Conservation (phyloP, 2,888 invertebrate species). For the Drosophila planitibia region DNA sequence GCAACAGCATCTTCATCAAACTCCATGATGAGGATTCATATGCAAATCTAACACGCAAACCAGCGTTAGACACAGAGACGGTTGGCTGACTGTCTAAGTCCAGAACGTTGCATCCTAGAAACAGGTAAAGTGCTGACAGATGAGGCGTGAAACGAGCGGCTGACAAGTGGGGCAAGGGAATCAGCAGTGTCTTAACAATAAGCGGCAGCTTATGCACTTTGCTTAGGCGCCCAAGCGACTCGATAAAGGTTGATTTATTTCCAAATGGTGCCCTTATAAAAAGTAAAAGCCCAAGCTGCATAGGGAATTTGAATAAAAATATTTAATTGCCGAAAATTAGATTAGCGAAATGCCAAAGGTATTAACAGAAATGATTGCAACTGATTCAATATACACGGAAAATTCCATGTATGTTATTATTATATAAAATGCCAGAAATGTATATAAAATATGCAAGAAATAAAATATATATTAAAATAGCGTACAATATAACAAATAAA, state of each 20-base stretch:
- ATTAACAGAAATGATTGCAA: background rate
- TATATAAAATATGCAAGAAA: constrained; percentile 41
- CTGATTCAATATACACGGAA: constrained; percentile 26
- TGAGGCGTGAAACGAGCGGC: constrained; percentile 36
- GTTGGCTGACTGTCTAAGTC: constrained; percentile 12
- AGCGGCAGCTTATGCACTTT: constrained; percentile 41
- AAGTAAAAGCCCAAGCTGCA: background rate
- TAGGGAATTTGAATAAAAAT: constrained; percentile 2
- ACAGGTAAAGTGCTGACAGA: constrained; percentile 33
- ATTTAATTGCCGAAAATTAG: constrained; percentile 23
- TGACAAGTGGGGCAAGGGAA: constrained; percentile 34
- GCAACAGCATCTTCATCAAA: constrained; percentile 47
- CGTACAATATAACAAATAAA: constrained; percentile 7
- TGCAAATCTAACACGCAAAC: constrained; percentile 71
- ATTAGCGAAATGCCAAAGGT: background rate
- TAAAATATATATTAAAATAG: constrained; percentile 14
- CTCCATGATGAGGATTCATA: constrained; percentile 71
- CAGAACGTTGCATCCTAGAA: constrained; percentile 3
- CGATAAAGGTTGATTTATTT: background rate
- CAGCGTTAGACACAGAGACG: constrained; percentile 52
- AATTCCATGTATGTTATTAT: constrained; percentile 14
- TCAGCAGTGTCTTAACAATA: constrained; percentile 49
- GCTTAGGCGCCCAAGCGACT: background rate
- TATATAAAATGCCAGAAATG: constrained; percentile 17
- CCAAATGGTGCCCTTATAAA: background rate